Base-by-base conservation (phyloP, 2,113 vertebrate genomes). In the Lontra canadensis region DNA sequence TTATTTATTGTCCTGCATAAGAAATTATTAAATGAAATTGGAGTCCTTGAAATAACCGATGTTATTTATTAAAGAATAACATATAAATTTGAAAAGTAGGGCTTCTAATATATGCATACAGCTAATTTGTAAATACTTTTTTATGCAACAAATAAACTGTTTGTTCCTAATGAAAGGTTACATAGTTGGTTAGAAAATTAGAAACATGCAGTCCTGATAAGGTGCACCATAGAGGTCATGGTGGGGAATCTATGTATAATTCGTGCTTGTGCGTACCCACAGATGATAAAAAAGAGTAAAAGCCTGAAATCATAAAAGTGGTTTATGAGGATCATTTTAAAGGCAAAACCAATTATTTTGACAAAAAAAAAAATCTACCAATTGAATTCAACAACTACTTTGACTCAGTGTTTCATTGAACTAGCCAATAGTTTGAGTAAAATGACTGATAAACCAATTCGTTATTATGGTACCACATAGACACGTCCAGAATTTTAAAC, bases 401-500 rank as follows among this genome's bases (percentile, higher is more conserved):
- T 84, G 21, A 89, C 23, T 95, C 94, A 96, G 84, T 87, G 49
- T 76, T 96, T 96, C 55, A 94, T 0, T 90, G 31, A 95, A 90
- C 7, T 73, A 90, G 52, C 20, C 78, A 94, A 78, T 1, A 88
- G 21, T 85, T 96, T 61, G 31, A 88, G 25, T 91, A 86, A 95
- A 95, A 95, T 29, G 44, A 94, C 15, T 36, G 36, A 94, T 55
- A 23, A 92, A 79, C 39, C n/a, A 83, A 93, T 8, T 79, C 85
- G 39, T 87, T 89, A 67, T 89, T 95, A 92, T 7, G 13, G 65
- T 85, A 88, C 63, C 55, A 80, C 31, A 29, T 49, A 69, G 42
- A 47, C 21, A 92, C 7, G 13, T 90, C 57, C 63, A 96, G 91
- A 87, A 97, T 88, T 97, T 97, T 96, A 96, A 96, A 39, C 67